Evolutionary conservation across 2,113 vertebrate species (phyloP).

Genomic region (Pristiophorus japonicus): DNA sequence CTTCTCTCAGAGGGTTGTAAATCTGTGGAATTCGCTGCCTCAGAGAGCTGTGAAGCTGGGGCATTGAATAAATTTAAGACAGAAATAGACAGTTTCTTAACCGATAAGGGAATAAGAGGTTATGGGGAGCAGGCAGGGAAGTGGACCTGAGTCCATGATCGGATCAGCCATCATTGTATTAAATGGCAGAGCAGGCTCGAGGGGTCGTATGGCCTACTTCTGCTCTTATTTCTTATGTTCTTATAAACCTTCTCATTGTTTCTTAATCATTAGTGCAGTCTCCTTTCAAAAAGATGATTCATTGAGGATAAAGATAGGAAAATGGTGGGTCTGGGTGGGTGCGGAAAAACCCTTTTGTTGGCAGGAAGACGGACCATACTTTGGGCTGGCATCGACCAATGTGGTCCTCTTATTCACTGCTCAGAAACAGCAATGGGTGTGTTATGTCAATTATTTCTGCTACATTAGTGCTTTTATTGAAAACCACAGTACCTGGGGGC

Average conservation of each 20-base stretch:
- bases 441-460: constrained; percentile 27
- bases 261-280: neutral
- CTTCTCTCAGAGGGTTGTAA: no score
- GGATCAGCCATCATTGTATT: no score
- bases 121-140: no score
- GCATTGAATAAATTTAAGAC: no score
- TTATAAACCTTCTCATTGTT: neutral
- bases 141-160: no score
- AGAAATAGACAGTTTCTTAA: no score
- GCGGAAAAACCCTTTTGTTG: neutral
- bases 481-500: constrained; percentile 36
- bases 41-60: no score
- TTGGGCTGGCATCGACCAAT: neutral
- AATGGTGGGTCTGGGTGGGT: neutral
- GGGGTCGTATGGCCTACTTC: no score
- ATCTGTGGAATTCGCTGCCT: no score
- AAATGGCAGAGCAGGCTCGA: no score
- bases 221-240: no score
- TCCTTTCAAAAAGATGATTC: neutral
- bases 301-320: neutral
- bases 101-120: no score
- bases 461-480: constrained; percentile 27
- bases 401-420: neutral
- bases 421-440: neutral
- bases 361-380: neutral